A percentile compares a stretch with the other conserved stretches of the same genome.
Conservation (phyloP, 2,888 invertebrate genomes). For the Tubulanus polymorphus region DNA sequence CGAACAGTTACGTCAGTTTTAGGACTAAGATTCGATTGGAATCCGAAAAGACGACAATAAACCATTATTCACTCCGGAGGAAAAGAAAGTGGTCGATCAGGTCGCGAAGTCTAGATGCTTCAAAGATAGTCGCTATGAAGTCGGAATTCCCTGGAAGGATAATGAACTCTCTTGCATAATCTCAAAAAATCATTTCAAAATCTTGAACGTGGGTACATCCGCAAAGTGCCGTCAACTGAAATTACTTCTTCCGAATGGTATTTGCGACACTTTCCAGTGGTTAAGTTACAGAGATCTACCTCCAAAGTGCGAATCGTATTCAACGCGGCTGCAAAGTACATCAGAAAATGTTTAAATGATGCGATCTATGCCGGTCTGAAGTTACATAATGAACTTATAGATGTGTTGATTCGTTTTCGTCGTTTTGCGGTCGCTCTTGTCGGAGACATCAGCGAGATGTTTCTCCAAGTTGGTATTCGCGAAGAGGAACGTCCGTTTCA, state of each 20-base stretch:
- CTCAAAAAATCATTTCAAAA: neutral
- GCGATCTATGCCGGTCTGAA: slow-evolving; percentile 8
- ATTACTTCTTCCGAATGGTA: neutral
- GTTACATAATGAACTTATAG: slow-evolving; percentile 5
- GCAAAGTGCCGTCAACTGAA: neutral
- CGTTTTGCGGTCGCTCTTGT: slow-evolving; percentile 1
- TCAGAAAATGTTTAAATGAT: slow-evolving; percentile 9
- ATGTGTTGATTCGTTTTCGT: slow-evolving; percentile 8
- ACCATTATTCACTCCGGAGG: neutral
- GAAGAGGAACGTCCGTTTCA: slow-evolving; percentile 7
- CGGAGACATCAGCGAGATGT: slow-evolving; percentile 14
- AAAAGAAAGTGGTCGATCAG: neutral
- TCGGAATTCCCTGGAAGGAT: slow-evolving; percentile 6
- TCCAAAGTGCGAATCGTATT: slow-evolving; percentile 15
- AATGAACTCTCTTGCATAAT: neutral
- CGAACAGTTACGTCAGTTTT: neutral
- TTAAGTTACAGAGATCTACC: slow-evolving; percentile 2
- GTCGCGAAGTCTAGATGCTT: neutral
- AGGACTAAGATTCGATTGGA: neutral
- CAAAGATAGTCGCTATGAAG: slow-evolving; percentile 1
- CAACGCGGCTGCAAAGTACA: slow-evolving; percentile 7
- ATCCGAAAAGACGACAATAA: no score
- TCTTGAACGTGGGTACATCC: neutral
- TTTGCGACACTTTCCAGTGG: slow-evolving; percentile 10
- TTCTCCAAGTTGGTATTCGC: slow-evolving; percentile 7